A percentile compares a stretch with the other conserved stretches of the same genome.
Evolutionary conservation across 2,888 invertebrate genomes (phyloP).

Genomic region (Sycophila texana): DNA sequence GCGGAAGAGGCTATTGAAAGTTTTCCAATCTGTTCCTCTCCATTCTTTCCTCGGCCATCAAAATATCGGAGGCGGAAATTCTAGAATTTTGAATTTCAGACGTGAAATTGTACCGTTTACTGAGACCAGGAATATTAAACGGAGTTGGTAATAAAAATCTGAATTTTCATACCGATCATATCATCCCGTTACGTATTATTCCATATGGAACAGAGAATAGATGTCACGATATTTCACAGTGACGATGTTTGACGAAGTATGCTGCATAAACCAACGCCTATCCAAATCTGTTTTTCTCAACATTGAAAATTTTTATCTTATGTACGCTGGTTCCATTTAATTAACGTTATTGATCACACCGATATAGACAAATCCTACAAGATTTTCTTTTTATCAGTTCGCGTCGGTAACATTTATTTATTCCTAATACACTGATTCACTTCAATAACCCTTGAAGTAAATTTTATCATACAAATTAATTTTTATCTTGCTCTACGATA

Average conservation of each 20-base stretch:
- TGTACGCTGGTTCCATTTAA: too few species aligned
- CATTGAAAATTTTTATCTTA: too few species aligned
- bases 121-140: slow-evolving; percentile 37
- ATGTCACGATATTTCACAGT: slow-evolving; percentile 19
- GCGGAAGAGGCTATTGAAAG: background rate
- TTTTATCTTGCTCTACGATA: too few species aligned
- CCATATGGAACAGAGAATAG: slow-evolving; percentile 4
- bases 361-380: too few species aligned
- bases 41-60: slow-evolving; percentile 19
- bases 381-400: too few species aligned
- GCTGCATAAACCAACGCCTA: background rate
- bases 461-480: too few species aligned
- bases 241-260: background rate
- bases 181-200: slow-evolving; percentile 13
- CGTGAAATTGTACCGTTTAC: slow-evolving; percentile 11
- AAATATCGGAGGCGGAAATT: slow-evolving; percentile 22
- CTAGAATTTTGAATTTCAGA: slow-evolving; percentile 32
- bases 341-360: too few species aligned
- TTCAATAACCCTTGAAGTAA: too few species aligned
- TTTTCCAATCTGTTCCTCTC: background rate
- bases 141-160: slow-evolving; percentile 37
- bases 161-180: slow-evolving; percentile 17
- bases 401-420: too few species aligned
- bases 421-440: too few species aligned
- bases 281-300: too few species aligned